A percentile compares a stretch with the other conserved stretches of the same genome.
phyloP scores from a whole-genome alignment of 2,113 vertebrate species.

The Malurus alboscapulatus region DNA sequence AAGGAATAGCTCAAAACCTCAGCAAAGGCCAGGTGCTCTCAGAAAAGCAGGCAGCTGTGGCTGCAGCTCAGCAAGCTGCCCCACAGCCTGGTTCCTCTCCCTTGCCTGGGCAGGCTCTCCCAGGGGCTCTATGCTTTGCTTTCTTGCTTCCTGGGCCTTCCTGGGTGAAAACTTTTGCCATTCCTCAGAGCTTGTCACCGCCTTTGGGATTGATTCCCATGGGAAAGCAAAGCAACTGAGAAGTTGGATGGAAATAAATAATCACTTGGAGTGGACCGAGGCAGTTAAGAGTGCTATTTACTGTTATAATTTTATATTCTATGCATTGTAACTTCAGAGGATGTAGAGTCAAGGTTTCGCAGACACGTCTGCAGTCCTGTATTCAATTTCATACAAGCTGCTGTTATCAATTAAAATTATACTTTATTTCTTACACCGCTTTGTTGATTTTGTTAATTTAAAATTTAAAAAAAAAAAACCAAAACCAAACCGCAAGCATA shows the following conservation, averaged over 20 bases:
- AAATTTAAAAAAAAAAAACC: neutral
- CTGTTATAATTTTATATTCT: neutral
- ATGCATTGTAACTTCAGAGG: neutral
- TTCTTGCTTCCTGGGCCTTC: neutral
- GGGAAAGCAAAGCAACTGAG: neutral
- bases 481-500: neutral
- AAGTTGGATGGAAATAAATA: neutral
- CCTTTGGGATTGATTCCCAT: neutral
- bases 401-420: neutral
- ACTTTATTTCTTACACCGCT: neutral
- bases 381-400: neutral
- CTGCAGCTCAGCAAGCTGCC: neutral
- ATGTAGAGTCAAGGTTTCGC: neutral
- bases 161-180: neutral
- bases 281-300: neutral
- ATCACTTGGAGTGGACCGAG: neutral
- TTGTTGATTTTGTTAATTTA: neutral
- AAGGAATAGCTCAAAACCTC: neutral
- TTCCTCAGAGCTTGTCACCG: neutral
- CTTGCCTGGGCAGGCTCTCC: neutral
- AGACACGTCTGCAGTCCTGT: accelerated
- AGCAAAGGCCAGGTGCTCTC: neutral
- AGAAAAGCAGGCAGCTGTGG: neutral
- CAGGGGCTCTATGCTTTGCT: neutral
- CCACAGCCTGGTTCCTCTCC: neutral